These are phyloP conservation scores for Periophthalmus modestus DNA, from an alignment of 2,113 vertebrate genomes.

Conservation along the genomic window DNA sequence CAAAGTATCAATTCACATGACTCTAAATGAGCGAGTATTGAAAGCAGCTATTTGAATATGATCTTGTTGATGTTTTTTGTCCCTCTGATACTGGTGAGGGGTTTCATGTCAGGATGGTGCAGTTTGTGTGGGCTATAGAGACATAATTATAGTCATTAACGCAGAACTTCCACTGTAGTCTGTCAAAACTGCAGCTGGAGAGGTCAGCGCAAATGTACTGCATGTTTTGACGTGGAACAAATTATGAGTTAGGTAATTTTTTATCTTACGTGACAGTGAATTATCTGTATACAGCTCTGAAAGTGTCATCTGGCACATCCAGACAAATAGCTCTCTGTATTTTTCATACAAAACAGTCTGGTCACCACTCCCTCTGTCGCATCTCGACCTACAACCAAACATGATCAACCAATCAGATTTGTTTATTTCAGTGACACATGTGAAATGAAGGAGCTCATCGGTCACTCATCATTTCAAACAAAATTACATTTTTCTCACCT, in stretches of 20 bases:
- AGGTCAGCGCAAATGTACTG: conserved; percentile 45
- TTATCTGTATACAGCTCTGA: not conserved
- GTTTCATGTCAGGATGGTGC: not conserved
- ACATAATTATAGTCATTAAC: conserved; percentile 65
- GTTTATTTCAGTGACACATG: too few relatives aligned
- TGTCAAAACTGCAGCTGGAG: conserved; percentile 35
- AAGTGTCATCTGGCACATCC: too few relatives aligned
- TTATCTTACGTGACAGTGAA: not conserved
- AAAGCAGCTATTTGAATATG: not conserved
- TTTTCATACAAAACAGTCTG: too few relatives aligned
- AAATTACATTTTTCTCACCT: too few relatives aligned
- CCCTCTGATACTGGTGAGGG: not conserved
- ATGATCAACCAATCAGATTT: too few relatives aligned
- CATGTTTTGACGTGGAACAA: not conserved
- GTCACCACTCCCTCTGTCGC: too few relatives aligned
- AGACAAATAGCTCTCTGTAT: too few relatives aligned
- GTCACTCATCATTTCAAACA: too few relatives aligned
- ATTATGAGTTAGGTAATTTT: not conserved
- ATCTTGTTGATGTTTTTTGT: not conserved
- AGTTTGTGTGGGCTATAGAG: not conserved
- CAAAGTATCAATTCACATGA: not conserved
- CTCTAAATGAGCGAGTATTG: not conserved
- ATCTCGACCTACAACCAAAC: too few relatives aligned
- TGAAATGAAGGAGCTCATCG: too few relatives aligned
- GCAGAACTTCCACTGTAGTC: conserved; percentile 19